Conservation (phyloP, 2,888 invertebrate genomes). For the Drosophila limbata region DNA sequence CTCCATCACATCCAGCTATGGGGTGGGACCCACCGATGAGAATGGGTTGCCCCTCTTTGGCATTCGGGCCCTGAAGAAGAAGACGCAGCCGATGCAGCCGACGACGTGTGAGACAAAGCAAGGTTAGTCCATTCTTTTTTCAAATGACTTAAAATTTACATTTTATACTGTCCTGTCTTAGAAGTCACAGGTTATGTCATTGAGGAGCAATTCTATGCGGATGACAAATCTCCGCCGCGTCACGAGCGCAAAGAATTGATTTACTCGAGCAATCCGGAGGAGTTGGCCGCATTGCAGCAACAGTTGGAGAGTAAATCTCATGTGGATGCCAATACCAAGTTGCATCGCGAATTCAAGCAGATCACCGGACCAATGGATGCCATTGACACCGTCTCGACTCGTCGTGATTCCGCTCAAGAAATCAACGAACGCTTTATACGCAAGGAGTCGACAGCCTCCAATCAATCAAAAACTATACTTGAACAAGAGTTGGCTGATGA, state of each 20-base stretch:
- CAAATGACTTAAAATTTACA: no score
- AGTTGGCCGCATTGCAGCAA: constrained; percentile 74
- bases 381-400: constrained; percentile 54
- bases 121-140: constrained; percentile 85
- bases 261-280: constrained; percentile 88
- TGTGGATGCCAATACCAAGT: constrained; percentile 43
- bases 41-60: constrained; percentile 93
- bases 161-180: constrained; percentile 17
- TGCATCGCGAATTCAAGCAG: constrained; percentile 72
- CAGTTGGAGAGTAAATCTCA: constrained; percentile 63
- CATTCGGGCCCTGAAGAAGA: constrained; percentile 89
- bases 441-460: constrained; percentile 85
- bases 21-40: constrained; percentile 93
- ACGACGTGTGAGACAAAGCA: constrained; percentile 87
- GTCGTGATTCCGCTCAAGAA: constrained; percentile 91
- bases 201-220: constrained; percentile 89
- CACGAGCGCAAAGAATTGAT: constrained; percentile 90
- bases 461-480: constrained; percentile 58
- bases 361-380: constrained; percentile 51
- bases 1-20: constrained; percentile 92
- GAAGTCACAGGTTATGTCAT: constrained; percentile 91
- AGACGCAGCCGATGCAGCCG: constrained; percentile 76
- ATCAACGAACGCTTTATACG: constrained; percentile 92
- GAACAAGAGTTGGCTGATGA: constrained; percentile 57
- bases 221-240: constrained; percentile 89